A percentile compares a stretch with the other conserved stretches of the same genome.
Evolutionary conservation across 64 coral and sea anemone species (phyloP).

Genomic region (Cladopsammia gracilis): DNA sequence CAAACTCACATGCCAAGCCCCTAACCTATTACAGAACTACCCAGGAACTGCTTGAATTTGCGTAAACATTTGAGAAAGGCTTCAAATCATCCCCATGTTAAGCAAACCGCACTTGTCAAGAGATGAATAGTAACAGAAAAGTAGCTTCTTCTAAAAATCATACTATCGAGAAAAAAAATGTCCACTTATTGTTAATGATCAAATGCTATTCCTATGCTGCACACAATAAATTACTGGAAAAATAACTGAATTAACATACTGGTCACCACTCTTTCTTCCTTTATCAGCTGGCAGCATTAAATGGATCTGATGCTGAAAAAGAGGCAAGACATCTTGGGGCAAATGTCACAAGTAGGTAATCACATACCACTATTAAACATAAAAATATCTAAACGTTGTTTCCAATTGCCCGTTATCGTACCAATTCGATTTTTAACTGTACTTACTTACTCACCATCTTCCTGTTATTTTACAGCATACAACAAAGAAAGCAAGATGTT

Average conservation of each 20-base stretch:
- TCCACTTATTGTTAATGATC: too few species aligned
- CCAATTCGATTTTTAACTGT: not conserved
- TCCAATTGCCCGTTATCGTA: not conserved
- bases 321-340: slow-evolving; percentile 46
- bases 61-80: too few species aligned
- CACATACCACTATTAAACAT: not conserved
- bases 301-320: slow-evolving; percentile 51
- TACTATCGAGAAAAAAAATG: too few species aligned
- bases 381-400: not conserved
- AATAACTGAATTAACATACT: not conserved
- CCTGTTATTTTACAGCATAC: not conserved
- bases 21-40: too few species aligned
- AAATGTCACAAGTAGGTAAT: slow-evolving; percentile 37
- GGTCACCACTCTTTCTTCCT: not conserved
- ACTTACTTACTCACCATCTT: too few species aligned
- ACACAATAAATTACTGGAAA: too few species aligned
- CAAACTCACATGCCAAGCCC: too few species aligned
- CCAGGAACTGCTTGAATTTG: too few species aligned
- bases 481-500: slow-evolving; percentile 38
- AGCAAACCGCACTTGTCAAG: too few species aligned
- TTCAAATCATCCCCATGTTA: too few species aligned
- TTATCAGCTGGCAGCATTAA: slow-evolving; percentile 45
- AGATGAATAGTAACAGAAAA: not conserved
- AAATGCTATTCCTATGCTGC: too few species aligned
- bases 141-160: not conserved